Percentiles rank a stretch among this genome's conserved stretches.
These are phyloP conservation scores for Heliothis subflexa DNA, from an alignment of 1,140 invertebrate genomes.

Conservation along the genomic window DNA sequence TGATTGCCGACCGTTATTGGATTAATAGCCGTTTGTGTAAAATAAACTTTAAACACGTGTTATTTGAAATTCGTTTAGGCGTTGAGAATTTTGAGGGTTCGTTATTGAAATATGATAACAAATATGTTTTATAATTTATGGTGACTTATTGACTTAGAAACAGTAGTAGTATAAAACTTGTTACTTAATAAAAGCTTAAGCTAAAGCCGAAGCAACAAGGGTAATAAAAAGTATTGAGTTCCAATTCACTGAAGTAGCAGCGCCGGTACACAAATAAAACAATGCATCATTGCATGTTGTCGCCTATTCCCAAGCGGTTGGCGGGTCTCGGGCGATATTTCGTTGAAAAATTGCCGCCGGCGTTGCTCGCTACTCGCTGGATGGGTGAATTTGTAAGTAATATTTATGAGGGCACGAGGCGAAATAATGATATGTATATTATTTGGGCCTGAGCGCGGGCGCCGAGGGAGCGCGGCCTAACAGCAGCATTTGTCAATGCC, in stretches of 20 bases:
- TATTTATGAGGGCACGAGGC: slow-evolving; percentile 73
- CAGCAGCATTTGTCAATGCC: slow-evolving; percentile 76
- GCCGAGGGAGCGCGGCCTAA: slow-evolving; percentile 57
- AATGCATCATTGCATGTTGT: slow-evolving; percentile 49
- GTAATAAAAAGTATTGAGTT: slow-evolving; percentile 40
- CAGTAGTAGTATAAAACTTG: no score
- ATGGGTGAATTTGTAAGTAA: slow-evolving; percentile 74
- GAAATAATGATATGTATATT: slow-evolving; percentile 81
- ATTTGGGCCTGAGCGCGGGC: slow-evolving; percentile 66
- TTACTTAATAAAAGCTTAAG: slow-evolving; percentile 24
- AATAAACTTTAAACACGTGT: slow-evolving; percentile 17
- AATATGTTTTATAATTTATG: no score
- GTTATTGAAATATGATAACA: no score
- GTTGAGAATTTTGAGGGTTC: background rate
- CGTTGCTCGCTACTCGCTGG: slow-evolving; percentile 55
- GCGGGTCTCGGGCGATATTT: slow-evolving; percentile 59
- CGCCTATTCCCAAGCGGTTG: slow-evolving; percentile 44
- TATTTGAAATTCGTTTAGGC: slow-evolving; percentile 6
- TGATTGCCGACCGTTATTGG: slow-evolving; percentile 42
- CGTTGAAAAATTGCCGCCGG: slow-evolving; percentile 69
- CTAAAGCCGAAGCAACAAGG: background rate
- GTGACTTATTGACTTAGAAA: no score
- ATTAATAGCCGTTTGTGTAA: slow-evolving; percentile 15
- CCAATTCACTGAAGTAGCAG: slow-evolving; percentile 35
- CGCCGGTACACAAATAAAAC: slow-evolving; percentile 42